Evolutionary conservation across 2,888 invertebrate genomes (phyloP), one percentile per base, ranked within the genome.

Genomic region (Mechanitis messenoides): DNA sequence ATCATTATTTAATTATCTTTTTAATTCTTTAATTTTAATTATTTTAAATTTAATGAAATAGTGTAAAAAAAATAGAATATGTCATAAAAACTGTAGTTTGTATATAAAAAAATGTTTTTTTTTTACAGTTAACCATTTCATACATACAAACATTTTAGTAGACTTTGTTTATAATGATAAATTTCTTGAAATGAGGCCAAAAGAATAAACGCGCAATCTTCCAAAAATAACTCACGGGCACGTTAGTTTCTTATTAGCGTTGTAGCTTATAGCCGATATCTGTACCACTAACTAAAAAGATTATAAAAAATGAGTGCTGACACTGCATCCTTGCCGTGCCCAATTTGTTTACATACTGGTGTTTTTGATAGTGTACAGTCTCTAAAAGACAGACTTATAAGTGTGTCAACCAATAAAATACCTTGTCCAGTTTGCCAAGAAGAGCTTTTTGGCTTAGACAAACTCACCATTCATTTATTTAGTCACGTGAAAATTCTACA

Each of bases 401-500:
- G 92, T 74, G 94, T 94, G 50, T 94, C 95, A 20, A 95, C 94
- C 56, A 93, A 94, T 66, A 93, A 93, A 66, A 86, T 96, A 70
- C 79, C 91, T 59, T 96, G 96, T 78, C 96, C 96, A 12, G 92
- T 96, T 65, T 96, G 96, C 77, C 92, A 93, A 73, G 95, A 95
- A 74, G 88, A 93, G 70, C 88, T 96, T 31, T 84, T 92, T 67
- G 96, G 96, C 1, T 90, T 96, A 68, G 96, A 96, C 80, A 96
- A 96, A 85, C 87, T 96, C 58, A 96, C 96, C 0, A 95, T 96
- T 74, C 96, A 96, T 82, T 87, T 96, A 68, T 95, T 96, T 75
- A 93, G 93, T 64, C 96, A 96, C 77, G 92, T 93, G 3, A 84
- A 85, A 69, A 76, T 91, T 62, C 68, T 81, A 68, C 69, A 74